Percentiles rank a stretch among this genome's conserved stretches.
These are phyloP conservation scores for Eueides isabella DNA, from an alignment of 1,140 invertebrate genomes.

Conservation along the genomic window DNA sequence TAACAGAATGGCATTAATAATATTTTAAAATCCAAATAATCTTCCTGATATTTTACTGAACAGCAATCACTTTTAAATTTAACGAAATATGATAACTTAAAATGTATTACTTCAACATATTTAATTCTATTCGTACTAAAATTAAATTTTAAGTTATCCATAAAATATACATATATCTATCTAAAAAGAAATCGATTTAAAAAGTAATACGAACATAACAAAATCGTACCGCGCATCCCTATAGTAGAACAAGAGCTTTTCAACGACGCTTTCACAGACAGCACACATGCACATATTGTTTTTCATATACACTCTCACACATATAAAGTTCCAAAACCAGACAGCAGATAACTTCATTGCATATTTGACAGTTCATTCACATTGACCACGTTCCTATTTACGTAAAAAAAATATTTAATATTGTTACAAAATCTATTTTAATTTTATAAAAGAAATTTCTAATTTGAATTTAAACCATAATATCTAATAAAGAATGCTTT, in stretches of 20 bases:
- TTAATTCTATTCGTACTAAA: too few species aligned
- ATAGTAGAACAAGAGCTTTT: constrained; percentile 41
- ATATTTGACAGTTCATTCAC: constrained; percentile 77
- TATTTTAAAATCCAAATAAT: too few species aligned
- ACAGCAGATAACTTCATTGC: constrained; percentile 71
- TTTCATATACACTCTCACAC: constrained; percentile 49
- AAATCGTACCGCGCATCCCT: neutral
- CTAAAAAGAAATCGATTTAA: neutral
- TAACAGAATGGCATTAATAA: too few species aligned
- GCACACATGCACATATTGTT: constrained; percentile 53
- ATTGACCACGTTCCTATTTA: constrained; percentile 37
- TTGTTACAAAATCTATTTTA: neutral
- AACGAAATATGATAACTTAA: too few species aligned
- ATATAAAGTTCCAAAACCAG: constrained; percentile 47
- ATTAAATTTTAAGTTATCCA: too few species aligned
- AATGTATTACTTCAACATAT: too few species aligned
- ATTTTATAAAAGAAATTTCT: neutral
- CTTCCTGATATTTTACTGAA: too few species aligned
- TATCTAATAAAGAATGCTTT: too few species aligned
- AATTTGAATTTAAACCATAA: neutral
- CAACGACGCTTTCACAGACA: constrained; percentile 60
- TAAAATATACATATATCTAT: too few species aligned
- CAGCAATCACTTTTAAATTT: too few species aligned
- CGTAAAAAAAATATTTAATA: neutral
- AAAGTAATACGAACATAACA: neutral